Base-by-base conservation (phyloP, 2,797 vertebrate genomes). In the Acipenser ruthenus region DNA sequence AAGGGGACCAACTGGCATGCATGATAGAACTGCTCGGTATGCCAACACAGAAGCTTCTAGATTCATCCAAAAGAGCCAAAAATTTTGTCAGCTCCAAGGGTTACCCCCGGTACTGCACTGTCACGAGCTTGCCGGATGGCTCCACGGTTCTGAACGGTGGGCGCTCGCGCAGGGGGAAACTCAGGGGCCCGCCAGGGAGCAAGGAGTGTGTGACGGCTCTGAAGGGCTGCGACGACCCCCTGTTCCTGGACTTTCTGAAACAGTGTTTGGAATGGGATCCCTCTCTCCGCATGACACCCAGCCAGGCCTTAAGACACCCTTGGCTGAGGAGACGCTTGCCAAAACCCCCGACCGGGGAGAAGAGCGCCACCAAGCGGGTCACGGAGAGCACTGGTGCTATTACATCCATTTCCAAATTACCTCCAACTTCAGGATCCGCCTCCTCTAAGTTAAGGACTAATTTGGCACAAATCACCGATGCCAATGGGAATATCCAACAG, bases 251-350 rank as follows among this genome's bases (percentile, higher is more conserved):
- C 90, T 99, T 99, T 85, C 92, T 99, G 51, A 95, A 94, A 80
- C 95, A 96, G 84, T 99, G 97, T 88, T 88, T 99, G 80, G 96
- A 98, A 77, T 99, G 97, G 97, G 97, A 99, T 89, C 94, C 97
- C 1, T 74, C 82, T 5, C 73, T 92, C 68, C 89, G 97, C 68
- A 94, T 99, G 94, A 96, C 92, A 11, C 97, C 97, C 6, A 90
- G 90, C 83, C 95, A 97, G 86, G 97, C 96, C 47, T 84, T 99
- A 37, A 89, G 95, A 67, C 97, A 99, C 78, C 89, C 90, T 49
- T 99, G 97, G 97, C 90, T 99, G 60, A 85, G 95, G 83, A 88
- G 96, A 79, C 88, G 96, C 37, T 88, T 99, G 82, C 97, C 96
- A 76, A 99, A 97, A 78, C 96, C 95, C 65, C 97, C 97, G 0